phyloP scores from a whole-genome alignment of 2,888 invertebrate species.

The Drepana falcataria region DNA sequence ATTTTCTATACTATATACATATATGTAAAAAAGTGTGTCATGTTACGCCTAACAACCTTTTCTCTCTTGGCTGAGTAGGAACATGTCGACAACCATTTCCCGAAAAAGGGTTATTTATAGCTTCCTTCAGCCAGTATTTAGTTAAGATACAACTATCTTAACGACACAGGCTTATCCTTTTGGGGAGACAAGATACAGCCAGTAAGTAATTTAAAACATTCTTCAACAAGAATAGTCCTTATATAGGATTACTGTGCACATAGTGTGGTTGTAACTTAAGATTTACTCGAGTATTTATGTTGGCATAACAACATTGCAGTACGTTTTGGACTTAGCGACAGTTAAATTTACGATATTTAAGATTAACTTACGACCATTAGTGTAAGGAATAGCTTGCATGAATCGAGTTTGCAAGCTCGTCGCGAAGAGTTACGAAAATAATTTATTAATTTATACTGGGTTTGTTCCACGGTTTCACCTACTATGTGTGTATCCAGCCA shows the following conservation, averaged over 20 bases:
- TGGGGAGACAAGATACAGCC: conserved; percentile 14
- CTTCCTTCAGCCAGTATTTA: conserved; percentile 17
- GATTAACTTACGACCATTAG: not conserved
- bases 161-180: conserved; percentile 9
- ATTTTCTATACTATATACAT: no score
- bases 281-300: not conserved
- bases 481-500: no score
- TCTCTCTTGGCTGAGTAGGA: not conserved
- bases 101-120: conserved; percentile 16
- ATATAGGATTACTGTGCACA: not conserved
- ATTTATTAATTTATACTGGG: no score
- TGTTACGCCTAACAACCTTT: no score
- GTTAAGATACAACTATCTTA: conserved; percentile 19
- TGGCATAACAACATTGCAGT: not conserved
- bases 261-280: not conserved
- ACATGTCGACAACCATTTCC: conserved; percentile 4
- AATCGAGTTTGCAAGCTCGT: not conserved
- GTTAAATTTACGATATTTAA: no score
- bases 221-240: conserved; percentile 6
- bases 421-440: no score
- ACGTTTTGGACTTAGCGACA: not conserved
- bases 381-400: not conserved
- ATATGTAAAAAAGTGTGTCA: no score
- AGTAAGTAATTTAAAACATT: conserved; percentile 13
- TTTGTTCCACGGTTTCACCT: no score